Conservation (phyloP, 1,140 invertebrate species). For the Neodiprion virginianus region DNA sequence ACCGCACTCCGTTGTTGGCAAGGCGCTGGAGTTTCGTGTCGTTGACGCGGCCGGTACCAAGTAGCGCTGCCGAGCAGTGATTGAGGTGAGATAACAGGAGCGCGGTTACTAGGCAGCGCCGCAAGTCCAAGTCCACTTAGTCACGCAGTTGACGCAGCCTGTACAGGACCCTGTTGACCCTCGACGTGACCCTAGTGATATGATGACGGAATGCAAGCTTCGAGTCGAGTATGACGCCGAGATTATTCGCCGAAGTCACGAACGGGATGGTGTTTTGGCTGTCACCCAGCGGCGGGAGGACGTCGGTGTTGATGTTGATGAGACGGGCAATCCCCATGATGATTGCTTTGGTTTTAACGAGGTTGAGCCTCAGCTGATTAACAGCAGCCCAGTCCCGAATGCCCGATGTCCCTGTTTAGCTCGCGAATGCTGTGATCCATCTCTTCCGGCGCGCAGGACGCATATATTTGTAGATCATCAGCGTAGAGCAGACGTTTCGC, state of each 20-base stretch:
- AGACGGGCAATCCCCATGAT: neutral
- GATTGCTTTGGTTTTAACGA: neutral
- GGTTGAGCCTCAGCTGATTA: neutral
- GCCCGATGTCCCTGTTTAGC: neutral
- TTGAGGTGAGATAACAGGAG: neutral
- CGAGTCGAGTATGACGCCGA: neutral
- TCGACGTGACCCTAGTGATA: neutral
- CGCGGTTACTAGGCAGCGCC: neutral
- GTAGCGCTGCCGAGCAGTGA: neutral
- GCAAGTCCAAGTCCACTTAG: neutral
- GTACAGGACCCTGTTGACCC: neutral
- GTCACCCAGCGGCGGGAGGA: neutral
- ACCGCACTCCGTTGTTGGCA: neutral
- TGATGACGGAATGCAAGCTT: neutral
- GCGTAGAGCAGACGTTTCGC: neutral
- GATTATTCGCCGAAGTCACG: neutral
- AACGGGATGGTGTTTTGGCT: neutral
- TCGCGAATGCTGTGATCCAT: neutral
- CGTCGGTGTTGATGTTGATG: neutral
- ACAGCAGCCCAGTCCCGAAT: neutral
- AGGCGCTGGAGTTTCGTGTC: too few relatives aligned
- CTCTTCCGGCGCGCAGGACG: too few relatives aligned
- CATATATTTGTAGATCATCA: neutral
- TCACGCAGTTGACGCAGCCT: neutral
- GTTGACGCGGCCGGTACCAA: neutral